Evolutionary conservation across 2,113 vertebrate genomes (phyloP).

Genomic region (Chrysochloris asiatica): DNA sequence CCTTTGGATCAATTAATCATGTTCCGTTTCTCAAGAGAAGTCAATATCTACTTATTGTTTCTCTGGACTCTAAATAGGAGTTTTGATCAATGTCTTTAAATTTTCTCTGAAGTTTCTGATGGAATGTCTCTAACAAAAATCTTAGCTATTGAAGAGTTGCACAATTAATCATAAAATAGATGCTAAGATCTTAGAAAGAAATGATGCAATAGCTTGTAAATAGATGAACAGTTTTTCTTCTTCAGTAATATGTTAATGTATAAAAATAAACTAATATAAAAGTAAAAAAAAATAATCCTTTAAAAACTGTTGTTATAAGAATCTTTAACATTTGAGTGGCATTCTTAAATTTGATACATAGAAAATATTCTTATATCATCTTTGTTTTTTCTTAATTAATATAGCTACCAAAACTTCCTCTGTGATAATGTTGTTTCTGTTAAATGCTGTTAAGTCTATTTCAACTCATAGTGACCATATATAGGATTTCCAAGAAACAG

Average conservation of each 20-base stretch:
- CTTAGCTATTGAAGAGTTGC: conserved; percentile 50
- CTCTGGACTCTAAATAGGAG: conserved; percentile 71
- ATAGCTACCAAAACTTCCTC: not conserved
- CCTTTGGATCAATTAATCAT: conserved; percentile 71
- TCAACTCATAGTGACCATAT: no score
- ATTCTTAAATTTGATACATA: conserved; percentile 5
- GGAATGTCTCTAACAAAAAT: conserved; percentile 57
- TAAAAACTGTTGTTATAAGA: conserved; percentile 4
- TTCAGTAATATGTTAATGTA: conserved; percentile 28
- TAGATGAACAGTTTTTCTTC: conserved; percentile 38
- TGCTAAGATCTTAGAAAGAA: conserved; percentile 65
- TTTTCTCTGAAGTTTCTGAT: conserved; percentile 71
- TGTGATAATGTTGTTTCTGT: no score
- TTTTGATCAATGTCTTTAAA: conserved; percentile 76
- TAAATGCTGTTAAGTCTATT: no score
- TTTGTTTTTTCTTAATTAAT: conserved; percentile 44
- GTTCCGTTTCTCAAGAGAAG: conserved; percentile 69
- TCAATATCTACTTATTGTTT: conserved; percentile 77
- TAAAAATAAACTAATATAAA: conserved; percentile 22
- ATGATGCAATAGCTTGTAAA: conserved; percentile 51
- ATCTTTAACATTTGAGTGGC: conserved; percentile 25
- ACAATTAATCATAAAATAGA: conserved; percentile 70
- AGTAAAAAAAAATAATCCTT: conserved; percentile 14
- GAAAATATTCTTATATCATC: not conserved
- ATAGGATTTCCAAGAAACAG: no score